These are phyloP conservation scores for Archivesica marissinica DNA, from an alignment of 1,140 invertebrate species.

Conservation along the genomic window DNA sequence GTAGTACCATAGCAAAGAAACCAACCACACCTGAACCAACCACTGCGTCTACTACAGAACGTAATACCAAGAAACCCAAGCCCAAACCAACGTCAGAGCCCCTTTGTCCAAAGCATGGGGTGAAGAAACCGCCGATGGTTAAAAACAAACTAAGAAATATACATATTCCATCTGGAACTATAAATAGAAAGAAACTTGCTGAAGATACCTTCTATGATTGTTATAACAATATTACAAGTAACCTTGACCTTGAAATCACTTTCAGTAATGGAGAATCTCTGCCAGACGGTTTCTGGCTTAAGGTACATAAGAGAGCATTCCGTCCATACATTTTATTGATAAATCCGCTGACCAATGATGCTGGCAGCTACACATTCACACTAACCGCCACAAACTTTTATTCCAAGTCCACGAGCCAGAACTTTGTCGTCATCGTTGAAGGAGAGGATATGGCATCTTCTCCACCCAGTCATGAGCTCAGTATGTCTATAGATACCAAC, in stretches of 20 bases:
- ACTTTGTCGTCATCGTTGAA: slow-evolving; percentile 68
- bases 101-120: slow-evolving; percentile 49
- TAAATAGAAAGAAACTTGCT: slow-evolving; percentile 89
- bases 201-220: slow-evolving; percentile 96
- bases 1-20: slow-evolving; percentile 17
- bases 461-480: slow-evolving; percentile 87
- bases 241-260: slow-evolving; percentile 90
- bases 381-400: slow-evolving; percentile 66
- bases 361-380: slow-evolving; percentile 78
- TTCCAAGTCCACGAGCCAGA: background rate
- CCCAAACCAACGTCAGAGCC: slow-evolving; percentile 33
- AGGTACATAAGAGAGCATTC: slow-evolving; percentile 64
- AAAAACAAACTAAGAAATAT: slow-evolving; percentile 61
- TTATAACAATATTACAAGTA: slow-evolving; percentile 91
- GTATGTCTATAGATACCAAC: slow-evolving; percentile 90
- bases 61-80: slow-evolving; percentile 29
- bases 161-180: slow-evolving; percentile 90
- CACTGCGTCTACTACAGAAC: background rate
- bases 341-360: slow-evolving; percentile 88
- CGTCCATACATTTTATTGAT: slow-evolving; percentile 84
- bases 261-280: slow-evolving; percentile 84
- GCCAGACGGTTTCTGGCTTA: slow-evolving; percentile 68
- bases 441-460: slow-evolving; percentile 7
- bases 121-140: slow-evolving; percentile 57
- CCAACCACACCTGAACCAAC: slow-evolving; percentile 15